phyloP scores from a whole-genome alignment of 2,888 invertebrate genomes.

The Operophtera brumata region DNA sequence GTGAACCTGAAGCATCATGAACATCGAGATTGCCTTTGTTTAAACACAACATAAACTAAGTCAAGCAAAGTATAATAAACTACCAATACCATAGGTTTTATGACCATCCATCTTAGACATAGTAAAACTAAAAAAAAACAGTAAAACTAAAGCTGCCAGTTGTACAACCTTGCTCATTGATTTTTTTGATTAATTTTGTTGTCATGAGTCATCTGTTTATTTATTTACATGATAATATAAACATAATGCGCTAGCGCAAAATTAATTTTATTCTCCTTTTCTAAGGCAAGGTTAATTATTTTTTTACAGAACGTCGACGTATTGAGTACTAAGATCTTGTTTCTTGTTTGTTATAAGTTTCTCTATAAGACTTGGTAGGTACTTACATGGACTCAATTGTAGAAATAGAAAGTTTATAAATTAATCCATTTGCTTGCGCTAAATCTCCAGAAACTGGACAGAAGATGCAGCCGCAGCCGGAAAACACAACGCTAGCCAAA shows the following conservation, averaged over 20 bases:
- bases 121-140: too few relatives aligned
- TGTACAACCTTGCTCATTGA: too few relatives aligned
- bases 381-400: conserved; percentile 71
- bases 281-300: neutral
- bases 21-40: too few relatives aligned
- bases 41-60: too few relatives aligned
- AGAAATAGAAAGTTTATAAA: conserved; percentile 49
- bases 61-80: too few relatives aligned
- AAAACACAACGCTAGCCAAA: conserved; percentile 32
- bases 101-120: too few relatives aligned
- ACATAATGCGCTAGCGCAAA: neutral
- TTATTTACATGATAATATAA: neutral
- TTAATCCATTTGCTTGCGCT: conserved; percentile 44
- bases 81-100: too few relatives aligned
- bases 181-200: neutral
- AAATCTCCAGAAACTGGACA: conserved; percentile 37
- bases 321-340: too few relatives aligned
- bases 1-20: too few relatives aligned
- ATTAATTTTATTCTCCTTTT: neutral
- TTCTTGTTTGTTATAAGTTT: neutral
- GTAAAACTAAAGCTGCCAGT: neutral
- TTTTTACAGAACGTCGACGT: neutral
- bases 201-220: neutral
- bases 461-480: conserved; percentile 31
- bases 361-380: neutral